Percentiles rank a stretch among this genome's conserved stretches.
Evolutionary conservation across 2,113 vertebrate genomes (phyloP).

Genomic region (Suncus etruscus): DNA sequence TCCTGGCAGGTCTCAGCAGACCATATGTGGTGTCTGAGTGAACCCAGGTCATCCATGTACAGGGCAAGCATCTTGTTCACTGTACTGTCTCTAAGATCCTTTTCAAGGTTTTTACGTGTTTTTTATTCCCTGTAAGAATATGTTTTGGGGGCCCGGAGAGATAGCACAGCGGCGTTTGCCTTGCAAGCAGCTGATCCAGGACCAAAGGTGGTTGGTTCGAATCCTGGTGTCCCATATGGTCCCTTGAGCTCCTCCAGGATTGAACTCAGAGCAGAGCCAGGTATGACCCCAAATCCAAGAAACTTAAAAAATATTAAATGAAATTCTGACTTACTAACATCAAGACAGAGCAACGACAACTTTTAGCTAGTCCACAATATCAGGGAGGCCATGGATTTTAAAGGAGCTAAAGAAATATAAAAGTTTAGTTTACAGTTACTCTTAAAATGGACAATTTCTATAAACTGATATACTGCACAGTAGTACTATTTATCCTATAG

Average conservation of each 20-base stretch:
- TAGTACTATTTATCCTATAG: slow-evolving; percentile 65
- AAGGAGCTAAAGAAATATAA: slow-evolving; percentile 59
- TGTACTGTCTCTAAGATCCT: too few species aligned
- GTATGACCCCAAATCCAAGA: too few species aligned
- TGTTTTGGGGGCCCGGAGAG: background rate
- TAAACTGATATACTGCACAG: slow-evolving; percentile 22
- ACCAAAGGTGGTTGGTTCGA: too few species aligned
- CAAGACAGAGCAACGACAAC: slow-evolving; percentile 18
- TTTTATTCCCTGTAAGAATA: slow-evolving; percentile 23
- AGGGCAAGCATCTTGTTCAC: too few species aligned
- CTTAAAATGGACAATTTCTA: slow-evolving; percentile 53
- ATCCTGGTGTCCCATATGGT: too few species aligned
- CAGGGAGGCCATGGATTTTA: slow-evolving; percentile 30
- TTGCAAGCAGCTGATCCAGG: too few species aligned
- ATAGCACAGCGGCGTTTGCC: background rate
- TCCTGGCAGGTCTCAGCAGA: too few species aligned
- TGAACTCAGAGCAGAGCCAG: too few species aligned
- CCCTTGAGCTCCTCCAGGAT: too few species aligned
- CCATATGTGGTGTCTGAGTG: too few species aligned
- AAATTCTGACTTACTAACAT: slow-evolving; percentile 14
- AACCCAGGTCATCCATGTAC: too few species aligned
- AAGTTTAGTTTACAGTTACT: slow-evolving; percentile 13
- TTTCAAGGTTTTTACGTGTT: slow-evolving; percentile 28
- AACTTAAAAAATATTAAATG: too few species aligned
- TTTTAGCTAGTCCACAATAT: slow-evolving; percentile 17